Conservation (phyloP, 2,888 invertebrate species). For the Epinotia brunnichana region DNA sequence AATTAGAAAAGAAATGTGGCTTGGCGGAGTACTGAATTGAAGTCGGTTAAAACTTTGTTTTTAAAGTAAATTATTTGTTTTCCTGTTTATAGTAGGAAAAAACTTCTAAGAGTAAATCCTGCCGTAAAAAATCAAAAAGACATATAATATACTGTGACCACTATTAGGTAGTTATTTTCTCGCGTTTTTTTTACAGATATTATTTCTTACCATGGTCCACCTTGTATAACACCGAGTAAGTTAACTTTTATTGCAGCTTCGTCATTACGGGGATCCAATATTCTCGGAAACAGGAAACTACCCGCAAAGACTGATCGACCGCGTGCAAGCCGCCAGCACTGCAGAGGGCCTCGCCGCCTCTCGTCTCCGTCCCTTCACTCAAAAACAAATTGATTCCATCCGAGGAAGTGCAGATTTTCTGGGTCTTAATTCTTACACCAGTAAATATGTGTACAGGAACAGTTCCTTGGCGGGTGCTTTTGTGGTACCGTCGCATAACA, state of each 20-base stretch:
- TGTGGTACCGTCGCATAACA: conserved; percentile 46
- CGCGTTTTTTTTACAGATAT: too few relatives aligned
- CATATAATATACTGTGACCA: neutral
- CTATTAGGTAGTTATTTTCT: too few relatives aligned
- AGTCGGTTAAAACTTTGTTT: too few relatives aligned
- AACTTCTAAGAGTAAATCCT: too few relatives aligned
- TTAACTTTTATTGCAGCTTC: conserved; percentile 45
- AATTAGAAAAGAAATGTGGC: too few relatives aligned
- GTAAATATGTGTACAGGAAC: conserved; percentile 49
- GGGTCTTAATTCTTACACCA: conserved; percentile 51
- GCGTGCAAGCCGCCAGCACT: conserved; percentile 48
- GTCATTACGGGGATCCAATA: conserved; percentile 50
- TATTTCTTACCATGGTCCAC: too few relatives aligned
- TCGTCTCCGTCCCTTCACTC: conserved; percentile 49
- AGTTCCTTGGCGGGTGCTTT: conserved; percentile 46
- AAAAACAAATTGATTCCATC: conserved; percentile 48
- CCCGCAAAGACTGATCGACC: conserved; percentile 48
- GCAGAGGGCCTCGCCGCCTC: conserved; percentile 49
- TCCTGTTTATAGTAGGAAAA: too few relatives aligned
- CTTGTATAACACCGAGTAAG: too few relatives aligned
- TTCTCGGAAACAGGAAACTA: conserved; percentile 50
- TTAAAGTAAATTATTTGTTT: too few relatives aligned
- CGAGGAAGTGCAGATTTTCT: conserved; percentile 51
- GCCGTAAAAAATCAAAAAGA: neutral
- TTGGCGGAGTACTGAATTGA: too few relatives aligned